These are phyloP conservation scores for Perca fluviatilis DNA, from an alignment of 2,113 vertebrate genomes.

Conservation along the genomic window DNA sequence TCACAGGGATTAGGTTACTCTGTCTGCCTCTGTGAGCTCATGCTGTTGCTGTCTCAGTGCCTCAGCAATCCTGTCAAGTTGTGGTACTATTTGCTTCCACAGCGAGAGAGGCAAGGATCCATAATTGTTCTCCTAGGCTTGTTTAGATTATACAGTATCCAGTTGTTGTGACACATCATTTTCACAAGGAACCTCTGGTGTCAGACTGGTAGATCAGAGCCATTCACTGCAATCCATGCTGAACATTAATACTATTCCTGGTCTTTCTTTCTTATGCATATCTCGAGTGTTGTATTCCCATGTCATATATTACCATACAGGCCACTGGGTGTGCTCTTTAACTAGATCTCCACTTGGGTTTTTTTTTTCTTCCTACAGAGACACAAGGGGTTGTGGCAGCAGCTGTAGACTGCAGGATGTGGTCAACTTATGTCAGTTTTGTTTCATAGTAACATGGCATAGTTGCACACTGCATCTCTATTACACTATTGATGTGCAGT, in stretches of 20 bases:
- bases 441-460: conserved; percentile 49
- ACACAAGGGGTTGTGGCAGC: conserved; percentile 47
- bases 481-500: conserved; percentile 29
- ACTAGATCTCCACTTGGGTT: conserved; percentile 10
- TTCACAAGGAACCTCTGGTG: not conserved
- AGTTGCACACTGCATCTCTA: conserved; percentile 51
- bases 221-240: not conserved
- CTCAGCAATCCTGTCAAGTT: conserved; percentile 57
- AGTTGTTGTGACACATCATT: conserved; percentile 22
- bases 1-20: conserved; percentile 84
- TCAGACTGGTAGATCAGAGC: not conserved
- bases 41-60: conserved; percentile 70
- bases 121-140: conserved; percentile 26
- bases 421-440: conserved; percentile 60
- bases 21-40: conserved; percentile 81
- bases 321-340: conserved; percentile 61
- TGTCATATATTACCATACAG: conserved; percentile 14
- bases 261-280: not conserved
- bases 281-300: not conserved
- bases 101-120: conserved; percentile 31
- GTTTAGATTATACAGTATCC: conserved; percentile 16
- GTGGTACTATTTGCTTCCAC: conserved; percentile 32
- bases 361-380: not conserved
- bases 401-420: conserved; percentile 77
- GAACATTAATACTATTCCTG: not conserved